Evolutionary conservation across 2,797 vertebrate species (phyloP).

Genomic region (Bovichtus diacanthus): DNA sequence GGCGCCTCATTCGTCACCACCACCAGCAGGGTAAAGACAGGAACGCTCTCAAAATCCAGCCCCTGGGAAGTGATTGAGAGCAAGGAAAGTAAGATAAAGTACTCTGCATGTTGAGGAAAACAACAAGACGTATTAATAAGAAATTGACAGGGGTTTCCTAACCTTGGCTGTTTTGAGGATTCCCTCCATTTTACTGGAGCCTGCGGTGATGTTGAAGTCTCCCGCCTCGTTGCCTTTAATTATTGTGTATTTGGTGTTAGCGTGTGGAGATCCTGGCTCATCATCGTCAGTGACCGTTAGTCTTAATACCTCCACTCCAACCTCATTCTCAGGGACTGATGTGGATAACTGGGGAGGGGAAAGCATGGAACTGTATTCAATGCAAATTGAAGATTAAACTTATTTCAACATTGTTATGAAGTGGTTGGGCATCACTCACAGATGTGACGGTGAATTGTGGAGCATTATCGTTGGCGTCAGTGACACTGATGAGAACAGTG

Average conservation of each 20-base stretch:
- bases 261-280: conserved; percentile 71
- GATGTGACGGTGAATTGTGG: conserved; percentile 79
- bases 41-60: conserved; percentile 87
- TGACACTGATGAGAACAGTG: conserved; percentile 81
- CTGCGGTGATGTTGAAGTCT: conserved; percentile 81
- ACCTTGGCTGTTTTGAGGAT: conserved; percentile 87
- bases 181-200: conserved; percentile 86
- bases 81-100: neutral
- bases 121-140: neutral
- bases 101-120: neutral
- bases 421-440: conserved; percentile 49
- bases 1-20: conserved; percentile 84
- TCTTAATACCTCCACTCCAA: conserved; percentile 77
- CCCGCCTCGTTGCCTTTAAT: conserved; percentile 80
- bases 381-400: neutral
- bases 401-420: neutral
- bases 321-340: conserved; percentile 83
- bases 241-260: conserved; percentile 83
- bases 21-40: conserved; percentile 79
- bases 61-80: conserved; percentile 69
- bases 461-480: conserved; percentile 86
- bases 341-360: conserved; percentile 77
- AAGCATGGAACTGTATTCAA: neutral
- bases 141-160: neutral
- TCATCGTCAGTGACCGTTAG: conserved; percentile 86